Conservation (phyloP, 1,140 invertebrate genomes). For the Drosophila parvula region DNA sequence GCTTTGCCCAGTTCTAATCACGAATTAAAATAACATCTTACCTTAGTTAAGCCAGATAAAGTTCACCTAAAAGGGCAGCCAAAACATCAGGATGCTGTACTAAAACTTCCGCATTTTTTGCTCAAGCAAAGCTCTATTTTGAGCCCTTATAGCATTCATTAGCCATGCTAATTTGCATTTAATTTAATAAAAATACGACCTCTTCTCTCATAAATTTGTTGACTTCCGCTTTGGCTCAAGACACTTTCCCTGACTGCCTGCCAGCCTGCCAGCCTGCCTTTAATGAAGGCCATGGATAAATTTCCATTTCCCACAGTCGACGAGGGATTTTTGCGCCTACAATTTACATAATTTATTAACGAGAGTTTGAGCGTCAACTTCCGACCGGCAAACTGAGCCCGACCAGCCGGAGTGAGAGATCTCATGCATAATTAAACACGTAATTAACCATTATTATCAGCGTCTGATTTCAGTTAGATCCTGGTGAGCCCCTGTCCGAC, state of each 20-base stretch:
- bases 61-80: neutral
- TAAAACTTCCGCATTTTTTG: neutral
- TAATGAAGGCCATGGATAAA: constrained; percentile 57
- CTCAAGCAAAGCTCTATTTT: neutral
- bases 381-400: constrained; percentile 51
- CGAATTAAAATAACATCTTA: too few species aligned
- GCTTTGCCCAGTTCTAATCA: neutral
- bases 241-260: constrained; percentile 48
- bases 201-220: constrained; percentile 59
- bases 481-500: constrained; percentile 36
- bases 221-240: constrained; percentile 69
- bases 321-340: constrained; percentile 71
- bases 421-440: constrained; percentile 82
- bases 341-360: constrained; percentile 82
- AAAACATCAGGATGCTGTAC: neutral
- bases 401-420: constrained; percentile 39
- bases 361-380: constrained; percentile 80
- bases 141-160: constrained; percentile 21
- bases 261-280: neutral
- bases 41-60: neutral
- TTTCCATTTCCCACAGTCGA: constrained; percentile 54
- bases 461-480: constrained; percentile 73
- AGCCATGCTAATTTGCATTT: constrained; percentile 64
- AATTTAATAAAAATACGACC: constrained; percentile 61
- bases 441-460: constrained; percentile 83